Percentiles rank a stretch among this genome's conserved stretches.
These are phyloP conservation scores for Tupiocoris notatus DNA, from an alignment of 2,888 invertebrate species.

Conservation along the genomic window DNA sequence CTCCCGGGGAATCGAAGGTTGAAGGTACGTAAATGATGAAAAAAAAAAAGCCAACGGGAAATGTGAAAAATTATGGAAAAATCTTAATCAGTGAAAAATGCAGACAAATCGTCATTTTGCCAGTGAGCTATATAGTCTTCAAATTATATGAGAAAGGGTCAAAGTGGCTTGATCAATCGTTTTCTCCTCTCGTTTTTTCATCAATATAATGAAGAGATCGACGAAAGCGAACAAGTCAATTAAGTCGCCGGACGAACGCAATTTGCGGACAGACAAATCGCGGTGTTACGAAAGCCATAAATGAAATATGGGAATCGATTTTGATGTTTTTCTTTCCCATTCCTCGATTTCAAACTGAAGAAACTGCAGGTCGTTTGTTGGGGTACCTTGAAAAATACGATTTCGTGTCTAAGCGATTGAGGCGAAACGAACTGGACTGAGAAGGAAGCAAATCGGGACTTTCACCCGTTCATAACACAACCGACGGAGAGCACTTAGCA, in stretches of 20 bases:
- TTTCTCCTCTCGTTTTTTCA: too few species aligned
- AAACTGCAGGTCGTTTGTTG: not conserved
- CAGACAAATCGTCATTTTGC: too few species aligned
- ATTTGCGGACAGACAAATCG: not conserved
- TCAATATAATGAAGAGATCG: too few species aligned
- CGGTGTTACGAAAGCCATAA: not conserved
- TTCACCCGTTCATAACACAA: not conserved
- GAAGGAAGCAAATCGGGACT: not conserved
- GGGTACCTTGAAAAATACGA: not conserved
- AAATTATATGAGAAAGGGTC: too few species aligned
- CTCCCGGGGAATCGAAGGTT: too few species aligned
- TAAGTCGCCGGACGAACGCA: not conserved
- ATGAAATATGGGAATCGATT: not conserved
- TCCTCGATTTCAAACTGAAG: not conserved
- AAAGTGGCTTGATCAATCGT: too few species aligned
- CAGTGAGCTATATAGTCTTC: too few species aligned
- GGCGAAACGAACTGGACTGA: not conserved
- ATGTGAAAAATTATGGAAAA: too few species aligned
- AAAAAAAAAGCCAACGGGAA: too few species aligned
- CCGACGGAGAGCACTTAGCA: slow-evolving; percentile 31
- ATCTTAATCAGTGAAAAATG: too few species aligned
- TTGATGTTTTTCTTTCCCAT: not conserved
- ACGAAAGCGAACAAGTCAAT: too few species aligned
- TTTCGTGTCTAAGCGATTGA: not conserved
- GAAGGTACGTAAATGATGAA: too few species aligned